phyloP scores from a whole-genome alignment of 1,140 invertebrate genomes.

The Calycopis cecrops region DNA sequence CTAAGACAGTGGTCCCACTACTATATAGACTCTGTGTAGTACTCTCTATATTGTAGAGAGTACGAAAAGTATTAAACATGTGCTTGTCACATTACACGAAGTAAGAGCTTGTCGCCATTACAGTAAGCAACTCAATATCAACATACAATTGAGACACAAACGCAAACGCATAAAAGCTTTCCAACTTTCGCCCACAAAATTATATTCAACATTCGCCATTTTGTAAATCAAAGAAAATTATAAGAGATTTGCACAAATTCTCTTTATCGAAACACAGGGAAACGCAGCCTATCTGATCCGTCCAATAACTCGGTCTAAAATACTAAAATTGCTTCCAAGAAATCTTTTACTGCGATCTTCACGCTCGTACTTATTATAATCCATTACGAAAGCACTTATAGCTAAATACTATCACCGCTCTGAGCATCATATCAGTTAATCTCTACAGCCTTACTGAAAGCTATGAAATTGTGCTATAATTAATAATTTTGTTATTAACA shows the following conservation, averaged over 20 bases:
- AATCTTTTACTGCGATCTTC: slow-evolving; percentile 69
- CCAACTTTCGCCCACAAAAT: slow-evolving; percentile 7
- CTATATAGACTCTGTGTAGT: no score
- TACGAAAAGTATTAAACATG: no score
- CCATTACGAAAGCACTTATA: slow-evolving; percentile 64
- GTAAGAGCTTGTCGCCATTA: no score
- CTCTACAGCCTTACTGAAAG: slow-evolving; percentile 35
- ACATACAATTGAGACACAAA: not conserved
- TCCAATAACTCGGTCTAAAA: slow-evolving; percentile 69
- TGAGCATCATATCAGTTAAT: slow-evolving; percentile 41
- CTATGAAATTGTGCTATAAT: slow-evolving; percentile 20
- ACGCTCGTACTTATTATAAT: slow-evolving; percentile 69
- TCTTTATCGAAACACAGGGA: slow-evolving; percentile 49
- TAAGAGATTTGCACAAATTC: slow-evolving; percentile 32
- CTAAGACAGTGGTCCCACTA: no score
- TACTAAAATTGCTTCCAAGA: slow-evolving; percentile 70
- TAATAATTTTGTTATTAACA: slow-evolving; percentile 3
- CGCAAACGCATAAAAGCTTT: not conserved
- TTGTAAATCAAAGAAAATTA: slow-evolving; percentile 22
- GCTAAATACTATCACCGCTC: slow-evolving; percentile 65
- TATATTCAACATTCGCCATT: slow-evolving; percentile 6
- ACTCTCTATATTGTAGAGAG: no score
- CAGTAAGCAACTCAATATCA: not conserved
- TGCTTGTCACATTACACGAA: no score
- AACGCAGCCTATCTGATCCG: slow-evolving; percentile 66